A percentile compares a stretch with the other conserved stretches of the same genome.
phyloP scores from a whole-genome alignment of 2,888 invertebrate genomes.

The Mythimna albipuncta region DNA sequence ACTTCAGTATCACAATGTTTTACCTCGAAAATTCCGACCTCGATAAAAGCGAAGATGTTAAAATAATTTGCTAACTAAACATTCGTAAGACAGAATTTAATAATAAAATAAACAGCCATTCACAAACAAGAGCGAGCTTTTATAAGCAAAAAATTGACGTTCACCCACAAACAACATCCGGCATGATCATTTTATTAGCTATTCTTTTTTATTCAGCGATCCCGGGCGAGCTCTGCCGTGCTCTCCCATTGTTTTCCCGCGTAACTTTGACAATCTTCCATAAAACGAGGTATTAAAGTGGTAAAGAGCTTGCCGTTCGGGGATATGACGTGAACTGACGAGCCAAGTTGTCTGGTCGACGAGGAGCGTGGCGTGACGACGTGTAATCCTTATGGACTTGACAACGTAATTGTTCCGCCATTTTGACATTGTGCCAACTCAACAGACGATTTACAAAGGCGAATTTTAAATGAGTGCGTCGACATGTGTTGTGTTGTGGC shows the following conservation, averaged over 20 bases:
- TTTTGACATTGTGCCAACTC: slow-evolving; percentile 81
- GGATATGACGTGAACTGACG: slow-evolving; percentile 71
- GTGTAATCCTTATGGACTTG: slow-evolving; percentile 76
- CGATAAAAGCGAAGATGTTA: slow-evolving; percentile 42
- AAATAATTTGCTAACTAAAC: slow-evolving; percentile 58
- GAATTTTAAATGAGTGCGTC: slow-evolving; percentile 69
- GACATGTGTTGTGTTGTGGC: slow-evolving; percentile 56
- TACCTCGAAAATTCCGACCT: slow-evolving; percentile 33
- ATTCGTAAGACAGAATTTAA: slow-evolving; percentile 47
- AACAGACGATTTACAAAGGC: slow-evolving; percentile 66
- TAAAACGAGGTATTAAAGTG: slow-evolving; percentile 73
- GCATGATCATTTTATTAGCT: slow-evolving; percentile 69
- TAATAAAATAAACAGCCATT: slow-evolving; percentile 61
- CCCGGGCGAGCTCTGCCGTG: slow-evolving; percentile 62
- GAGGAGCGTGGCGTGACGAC: slow-evolving; percentile 72
- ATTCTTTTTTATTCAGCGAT: slow-evolving; percentile 67
- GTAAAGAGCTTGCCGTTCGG: slow-evolving; percentile 61
- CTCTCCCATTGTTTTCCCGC: slow-evolving; percentile 69
- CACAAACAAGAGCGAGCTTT: slow-evolving; percentile 52
- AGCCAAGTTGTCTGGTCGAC: slow-evolving; percentile 69
- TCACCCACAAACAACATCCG: slow-evolving; percentile 66
- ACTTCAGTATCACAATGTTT: slow-evolving; percentile 35
- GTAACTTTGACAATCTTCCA: slow-evolving; percentile 73
- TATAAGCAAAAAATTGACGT: slow-evolving; percentile 64
- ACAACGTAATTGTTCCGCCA: slow-evolving; percentile 79